These are phyloP conservation scores for Listrodromus nycthemerus DNA, from an alignment of 2,888 invertebrate genomes.

Conservation along the genomic window DNA sequence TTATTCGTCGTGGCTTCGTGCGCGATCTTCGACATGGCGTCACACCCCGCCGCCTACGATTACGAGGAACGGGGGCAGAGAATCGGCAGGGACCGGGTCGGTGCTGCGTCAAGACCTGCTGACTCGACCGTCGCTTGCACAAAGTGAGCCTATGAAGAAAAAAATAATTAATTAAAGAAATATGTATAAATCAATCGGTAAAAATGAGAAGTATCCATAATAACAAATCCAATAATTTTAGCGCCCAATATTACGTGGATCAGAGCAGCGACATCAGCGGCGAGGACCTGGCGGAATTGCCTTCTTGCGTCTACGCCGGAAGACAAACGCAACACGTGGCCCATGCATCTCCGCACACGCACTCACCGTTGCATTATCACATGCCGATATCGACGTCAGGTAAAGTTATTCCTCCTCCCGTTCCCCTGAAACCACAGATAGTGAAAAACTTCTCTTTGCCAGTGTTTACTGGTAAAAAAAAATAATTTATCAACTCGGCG, in stretches of 20 bases:
- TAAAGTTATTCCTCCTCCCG: slow-evolving; percentile 66
- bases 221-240: slow-evolving; percentile 61
- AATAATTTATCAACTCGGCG: too few species aligned
- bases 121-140: slow-evolving; percentile 79
- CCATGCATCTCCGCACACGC: slow-evolving; percentile 79
- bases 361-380: slow-evolving; percentile 82
- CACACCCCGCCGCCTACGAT: slow-evolving; percentile 80
- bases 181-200: background rate
- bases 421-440: slow-evolving; percentile 45
- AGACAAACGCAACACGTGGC: slow-evolving; percentile 85
- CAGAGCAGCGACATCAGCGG: slow-evolving; percentile 85
- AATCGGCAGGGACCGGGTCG: slow-evolving; percentile 78
- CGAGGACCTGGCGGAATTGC: slow-evolving; percentile 90
- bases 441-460: background rate
- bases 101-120: slow-evolving; percentile 78
- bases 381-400: slow-evolving; percentile 82
- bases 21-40: slow-evolving; percentile 76
- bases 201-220: background rate
- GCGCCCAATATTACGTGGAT: slow-evolving; percentile 81
- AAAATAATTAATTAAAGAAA: background rate
- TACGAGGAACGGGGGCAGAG: slow-evolving; percentile 82
- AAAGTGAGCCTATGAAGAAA: slow-evolving; percentile 65
- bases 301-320: slow-evolving; percentile 92
- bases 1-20: slow-evolving; percentile 65
- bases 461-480: too few species aligned